Conservation (phyloP, 1,140 invertebrate species). For the Stenopsyche tienmushanensis region DNA sequence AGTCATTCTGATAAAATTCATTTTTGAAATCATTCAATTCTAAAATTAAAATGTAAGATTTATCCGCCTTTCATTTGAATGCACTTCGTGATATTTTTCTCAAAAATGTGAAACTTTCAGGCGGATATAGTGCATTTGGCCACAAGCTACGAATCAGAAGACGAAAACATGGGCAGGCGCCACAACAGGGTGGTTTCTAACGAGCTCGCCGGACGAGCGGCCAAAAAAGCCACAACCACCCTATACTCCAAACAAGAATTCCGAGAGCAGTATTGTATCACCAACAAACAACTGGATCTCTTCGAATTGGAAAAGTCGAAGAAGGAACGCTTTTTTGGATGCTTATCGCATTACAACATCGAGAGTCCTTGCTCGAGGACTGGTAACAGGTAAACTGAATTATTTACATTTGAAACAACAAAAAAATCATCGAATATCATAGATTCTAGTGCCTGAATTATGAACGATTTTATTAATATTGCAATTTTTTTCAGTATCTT, state of each 20-base stretch:
- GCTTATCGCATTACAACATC: constrained; percentile 74
- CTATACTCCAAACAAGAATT: constrained; percentile 78
- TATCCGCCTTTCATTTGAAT: too few species aligned
- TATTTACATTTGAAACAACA: background rate
- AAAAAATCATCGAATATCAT: too few species aligned
- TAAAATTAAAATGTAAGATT: too few species aligned
- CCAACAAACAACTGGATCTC: constrained; percentile 81
- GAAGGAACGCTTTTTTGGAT: constrained; percentile 77
- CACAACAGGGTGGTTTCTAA: constrained; percentile 57
- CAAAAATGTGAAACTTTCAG: constrained; percentile 45
- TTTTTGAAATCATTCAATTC: too few species aligned
- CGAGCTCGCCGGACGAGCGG: constrained; percentile 24
- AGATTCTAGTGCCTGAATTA: too few species aligned
- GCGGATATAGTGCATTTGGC: constrained; percentile 65
- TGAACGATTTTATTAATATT: too few species aligned
- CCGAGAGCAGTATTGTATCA: constrained; percentile 84
- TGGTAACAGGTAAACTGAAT: constrained; percentile 33
- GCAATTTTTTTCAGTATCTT: too few species aligned
- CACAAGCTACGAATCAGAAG: constrained; percentile 70
- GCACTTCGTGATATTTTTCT: too few species aligned
- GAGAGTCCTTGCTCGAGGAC: constrained; percentile 59
- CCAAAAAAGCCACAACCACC: constrained; percentile 54
- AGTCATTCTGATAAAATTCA: too few species aligned
- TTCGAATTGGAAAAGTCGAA: constrained; percentile 71
- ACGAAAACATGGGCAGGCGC: constrained; percentile 64